These are phyloP conservation scores for Aleiodes sp. DNA, from an alignment of 1,140 invertebrate species.

Conservation along the genomic window DNA sequence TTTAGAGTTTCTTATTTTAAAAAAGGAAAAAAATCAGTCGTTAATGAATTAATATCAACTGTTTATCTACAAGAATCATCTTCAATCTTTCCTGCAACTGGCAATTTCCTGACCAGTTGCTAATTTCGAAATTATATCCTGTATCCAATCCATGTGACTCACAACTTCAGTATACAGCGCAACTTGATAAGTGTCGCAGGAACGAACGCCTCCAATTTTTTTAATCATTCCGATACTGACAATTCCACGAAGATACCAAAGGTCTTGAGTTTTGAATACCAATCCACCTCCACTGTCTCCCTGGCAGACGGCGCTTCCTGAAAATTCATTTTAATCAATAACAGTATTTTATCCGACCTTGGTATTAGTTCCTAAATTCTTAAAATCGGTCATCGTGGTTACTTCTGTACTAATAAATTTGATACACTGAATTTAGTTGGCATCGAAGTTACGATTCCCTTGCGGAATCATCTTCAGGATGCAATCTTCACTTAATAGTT, in stretches of 20 bases:
- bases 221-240: conserved; percentile 54
- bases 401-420: no score
- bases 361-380: no score
- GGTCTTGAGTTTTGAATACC: conserved; percentile 45
- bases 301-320: conserved; percentile 60
- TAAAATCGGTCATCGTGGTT: no score
- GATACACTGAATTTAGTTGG: no score
- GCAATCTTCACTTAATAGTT: no score
- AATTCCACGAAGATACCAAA: conserved; percentile 59
- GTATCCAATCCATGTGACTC: conserved; percentile 55
- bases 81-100: no score
- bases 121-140: conserved; percentile 47
- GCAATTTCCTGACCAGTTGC: conserved; percentile 38
- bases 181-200: conserved; percentile 52
- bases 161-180: conserved; percentile 58
- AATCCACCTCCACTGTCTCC: conserved; percentile 63
- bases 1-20: not conserved
- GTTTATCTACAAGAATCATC: no score
- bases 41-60: not conserved
- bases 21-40: no score
- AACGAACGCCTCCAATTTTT: conserved; percentile 33
- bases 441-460: no score
- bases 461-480: no score
- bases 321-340: conserved; percentile 26
- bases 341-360: conserved; percentile 3